phyloP scores from a whole-genome alignment of 2,888 invertebrate species.

The Lycocerus yunnanus region DNA sequence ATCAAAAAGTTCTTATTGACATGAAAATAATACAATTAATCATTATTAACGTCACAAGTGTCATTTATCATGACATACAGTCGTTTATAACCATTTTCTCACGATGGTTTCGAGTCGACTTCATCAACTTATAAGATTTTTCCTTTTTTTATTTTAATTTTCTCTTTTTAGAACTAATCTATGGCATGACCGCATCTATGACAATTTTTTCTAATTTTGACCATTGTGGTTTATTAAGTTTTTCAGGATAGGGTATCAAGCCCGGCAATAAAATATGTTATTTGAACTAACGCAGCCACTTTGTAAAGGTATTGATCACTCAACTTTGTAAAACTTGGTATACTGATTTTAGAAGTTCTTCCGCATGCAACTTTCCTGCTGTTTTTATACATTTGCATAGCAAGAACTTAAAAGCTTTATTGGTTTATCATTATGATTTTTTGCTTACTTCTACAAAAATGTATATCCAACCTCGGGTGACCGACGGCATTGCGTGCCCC shows the following conservation, averaged over 20 bases:
- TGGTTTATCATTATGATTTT: not conserved
- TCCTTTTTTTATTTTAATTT: too few relatives aligned
- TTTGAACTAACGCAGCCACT: not conserved
- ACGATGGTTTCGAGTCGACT: too few relatives aligned
- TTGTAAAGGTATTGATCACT: not conserved
- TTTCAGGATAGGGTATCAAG: not conserved
- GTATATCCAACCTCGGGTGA: too few relatives aligned
- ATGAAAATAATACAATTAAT: not conserved
- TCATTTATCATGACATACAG: not conserved
- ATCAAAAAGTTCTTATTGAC: not conserved
- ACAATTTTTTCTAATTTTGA: too few relatives aligned
- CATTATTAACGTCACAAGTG: not conserved
- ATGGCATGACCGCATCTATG: too few relatives aligned
- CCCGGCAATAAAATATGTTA: not conserved
- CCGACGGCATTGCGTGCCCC: too few relatives aligned
- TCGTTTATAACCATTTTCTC: not conserved
- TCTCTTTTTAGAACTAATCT: too few relatives aligned
- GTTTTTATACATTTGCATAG: too few relatives aligned
- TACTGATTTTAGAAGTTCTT: not conserved
- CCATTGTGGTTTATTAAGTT: not conserved
- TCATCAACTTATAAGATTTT: too few relatives aligned
- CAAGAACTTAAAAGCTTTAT: not conserved
- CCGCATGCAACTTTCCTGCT: not conserved
- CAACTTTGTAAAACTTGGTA: not conserved
- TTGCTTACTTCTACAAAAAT: not conserved